Conservation (phyloP, 2,113 vertebrate genomes). For the Paramormyrops kingsleyae region DNA sequence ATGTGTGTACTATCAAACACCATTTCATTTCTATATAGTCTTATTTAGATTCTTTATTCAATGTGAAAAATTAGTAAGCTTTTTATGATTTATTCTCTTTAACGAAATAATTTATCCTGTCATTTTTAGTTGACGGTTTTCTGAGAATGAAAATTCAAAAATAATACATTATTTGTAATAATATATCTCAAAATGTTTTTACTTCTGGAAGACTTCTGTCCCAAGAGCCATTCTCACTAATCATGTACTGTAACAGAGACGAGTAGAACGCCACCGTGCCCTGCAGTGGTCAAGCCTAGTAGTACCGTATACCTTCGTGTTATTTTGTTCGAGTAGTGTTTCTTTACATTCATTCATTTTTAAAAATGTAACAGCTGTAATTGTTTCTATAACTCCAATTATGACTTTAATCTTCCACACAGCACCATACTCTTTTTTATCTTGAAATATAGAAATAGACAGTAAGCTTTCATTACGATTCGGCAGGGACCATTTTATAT, state of each 20-base stretch:
- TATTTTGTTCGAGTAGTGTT: neutral
- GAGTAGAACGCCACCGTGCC: neutral
- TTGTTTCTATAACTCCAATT: neutral
- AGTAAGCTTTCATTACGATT: neutral
- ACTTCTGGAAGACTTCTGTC: neutral
- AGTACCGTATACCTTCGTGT: neutral
- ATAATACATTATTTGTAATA: neutral
- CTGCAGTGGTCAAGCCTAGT: neutral
- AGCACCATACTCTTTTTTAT: neutral
- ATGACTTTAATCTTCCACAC: neutral
- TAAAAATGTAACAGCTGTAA: neutral
- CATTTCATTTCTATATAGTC: neutral
- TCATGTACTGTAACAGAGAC: neutral
- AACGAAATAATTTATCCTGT: neutral
- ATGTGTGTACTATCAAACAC: neutral
- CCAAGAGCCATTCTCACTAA: neutral
- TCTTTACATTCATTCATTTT: neutral
- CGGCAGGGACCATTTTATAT: neutral
- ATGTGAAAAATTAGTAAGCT: neutral
- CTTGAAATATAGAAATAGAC: neutral
- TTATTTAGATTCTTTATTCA: neutral
- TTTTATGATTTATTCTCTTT: neutral
- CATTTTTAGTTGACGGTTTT: neutral
- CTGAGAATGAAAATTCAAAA: neutral
- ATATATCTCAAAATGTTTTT: neutral